These are phyloP conservation scores for Salmo trutta DNA, from an alignment of 2,797 vertebrate genomes.

Conservation along the genomic window DNA sequence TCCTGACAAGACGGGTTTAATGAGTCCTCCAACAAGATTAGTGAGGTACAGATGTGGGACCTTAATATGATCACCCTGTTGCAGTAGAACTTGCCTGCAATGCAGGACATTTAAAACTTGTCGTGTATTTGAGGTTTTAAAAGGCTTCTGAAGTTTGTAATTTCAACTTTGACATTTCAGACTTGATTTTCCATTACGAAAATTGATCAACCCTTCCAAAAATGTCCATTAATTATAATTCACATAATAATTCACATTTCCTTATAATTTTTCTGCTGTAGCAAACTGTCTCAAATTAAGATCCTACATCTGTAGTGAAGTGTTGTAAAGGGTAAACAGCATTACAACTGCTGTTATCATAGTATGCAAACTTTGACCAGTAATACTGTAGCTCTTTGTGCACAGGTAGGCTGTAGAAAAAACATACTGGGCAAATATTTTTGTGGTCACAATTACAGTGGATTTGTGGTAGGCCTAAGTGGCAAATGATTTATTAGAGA, in stretches of 20 bases:
- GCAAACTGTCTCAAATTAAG: too few species aligned
- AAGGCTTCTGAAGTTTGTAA: too few species aligned
- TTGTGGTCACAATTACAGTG: not conserved
- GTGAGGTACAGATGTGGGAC: not conserved
- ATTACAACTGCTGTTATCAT: not conserved
- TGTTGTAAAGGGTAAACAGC: not conserved
- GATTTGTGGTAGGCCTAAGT: not conserved
- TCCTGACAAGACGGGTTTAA: not conserved
- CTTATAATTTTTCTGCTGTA: too few species aligned
- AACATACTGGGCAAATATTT: not conserved
- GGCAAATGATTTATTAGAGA: not conserved
- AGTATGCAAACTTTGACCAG: slow-evolving; percentile 5
- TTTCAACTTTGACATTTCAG: too few species aligned
- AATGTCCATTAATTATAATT: too few species aligned
- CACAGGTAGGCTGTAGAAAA: not conserved
- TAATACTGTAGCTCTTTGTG: not conserved
- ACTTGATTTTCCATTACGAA: too few species aligned
- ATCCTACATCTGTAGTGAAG: not conserved
- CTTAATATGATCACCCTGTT: too few species aligned
- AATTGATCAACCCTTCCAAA: too few species aligned
- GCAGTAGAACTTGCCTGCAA: too few species aligned
- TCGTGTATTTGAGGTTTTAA: too few species aligned
- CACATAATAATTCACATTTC: too few species aligned
- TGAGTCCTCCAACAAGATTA: not conserved
- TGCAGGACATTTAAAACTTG: too few species aligned